Percentiles rank a stretch among this genome's conserved stretches.
Evolutionary conservation across 23 tunicate genomes (phyloP).

Genomic region (Halocynthia aurantium): DNA sequence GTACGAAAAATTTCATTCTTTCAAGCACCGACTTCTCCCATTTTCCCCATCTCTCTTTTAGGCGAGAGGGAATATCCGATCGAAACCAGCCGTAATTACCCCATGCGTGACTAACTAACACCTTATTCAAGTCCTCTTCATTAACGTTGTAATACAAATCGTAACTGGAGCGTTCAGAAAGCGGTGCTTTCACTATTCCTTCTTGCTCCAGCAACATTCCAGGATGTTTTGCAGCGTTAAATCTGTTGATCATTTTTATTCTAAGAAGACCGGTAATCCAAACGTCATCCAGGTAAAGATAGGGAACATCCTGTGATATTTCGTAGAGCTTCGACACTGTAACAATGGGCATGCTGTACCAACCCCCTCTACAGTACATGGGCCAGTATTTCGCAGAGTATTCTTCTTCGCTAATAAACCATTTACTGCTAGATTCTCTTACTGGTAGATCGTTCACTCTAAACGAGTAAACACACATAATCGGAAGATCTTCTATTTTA

Average conservation of each 20-base stretch:
- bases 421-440: constrained; percentile 19
- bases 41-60: neutral
- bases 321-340: constrained; percentile 26
- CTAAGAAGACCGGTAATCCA: constrained; percentile 56
- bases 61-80: neutral
- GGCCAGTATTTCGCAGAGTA: constrained; percentile 35
- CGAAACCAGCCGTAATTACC: constrained; percentile 3
- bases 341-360: constrained; percentile 31
- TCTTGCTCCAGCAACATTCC: neutral
- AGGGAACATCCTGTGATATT: constrained; percentile 22
- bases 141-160: neutral
- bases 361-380: constrained; percentile 39
- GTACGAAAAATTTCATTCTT: neutral
- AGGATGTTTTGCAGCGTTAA: neutral
- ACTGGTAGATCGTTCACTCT: constrained; percentile 20
- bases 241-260: constrained; percentile 6
- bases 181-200: constrained; percentile 2
- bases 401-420: constrained; percentile 27
- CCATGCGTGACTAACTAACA: constrained; percentile 18
- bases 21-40: neutral
- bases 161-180: neutral
- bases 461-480: constrained; percentile 38
- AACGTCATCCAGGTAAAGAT: constrained; percentile 38
- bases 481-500: constrained; percentile 33
- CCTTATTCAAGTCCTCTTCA: constrained; percentile 6